Conservation (phyloP, 2,888 invertebrate genomes). For the Caenorhabditis macrosperma region DNA sequence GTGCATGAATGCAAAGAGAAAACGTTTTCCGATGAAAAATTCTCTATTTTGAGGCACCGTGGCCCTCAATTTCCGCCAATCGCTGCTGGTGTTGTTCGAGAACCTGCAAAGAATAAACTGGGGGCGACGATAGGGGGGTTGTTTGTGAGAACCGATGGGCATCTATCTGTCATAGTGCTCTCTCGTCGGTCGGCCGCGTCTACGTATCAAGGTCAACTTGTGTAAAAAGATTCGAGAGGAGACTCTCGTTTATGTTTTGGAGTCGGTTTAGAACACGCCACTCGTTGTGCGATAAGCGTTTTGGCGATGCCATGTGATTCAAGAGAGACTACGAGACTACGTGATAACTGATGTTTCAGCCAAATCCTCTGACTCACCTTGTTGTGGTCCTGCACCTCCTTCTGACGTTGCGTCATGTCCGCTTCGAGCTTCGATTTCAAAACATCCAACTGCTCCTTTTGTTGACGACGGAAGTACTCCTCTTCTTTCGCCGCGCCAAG, state of each 20-base stretch:
- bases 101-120: slow-evolving; percentile 57
- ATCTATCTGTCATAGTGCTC: slow-evolving; percentile 30
- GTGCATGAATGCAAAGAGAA: slow-evolving; percentile 16
- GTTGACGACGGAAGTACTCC: slow-evolving; percentile 80
- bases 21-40: background rate
- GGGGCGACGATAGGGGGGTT: slow-evolving; percentile 14
- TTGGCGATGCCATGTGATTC: slow-evolving; percentile 29
- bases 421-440: slow-evolving; percentile 55
- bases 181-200: slow-evolving; percentile 25
- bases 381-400: slow-evolving; percentile 35
- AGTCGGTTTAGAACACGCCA: slow-evolving; percentile 48
- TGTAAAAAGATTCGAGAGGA: slow-evolving; percentile 47
- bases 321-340: background rate
- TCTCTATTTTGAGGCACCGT: slow-evolving; percentile 33
- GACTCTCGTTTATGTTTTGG: slow-evolving; percentile 36
- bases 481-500: slow-evolving; percentile 80
- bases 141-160: slow-evolving; percentile 43
- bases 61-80: slow-evolving; percentile 59
- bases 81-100: slow-evolving; percentile 63
- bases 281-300: slow-evolving; percentile 31
- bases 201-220: slow-evolving; percentile 52
- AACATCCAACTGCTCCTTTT: slow-evolving; percentile 61
- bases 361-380: slow-evolving; percentile 21
- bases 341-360: slow-evolving; percentile 7
- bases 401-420: slow-evolving; percentile 46